Conservation (phyloP, 2,888 invertebrate genomes). For the Eurois occulta region DNA sequence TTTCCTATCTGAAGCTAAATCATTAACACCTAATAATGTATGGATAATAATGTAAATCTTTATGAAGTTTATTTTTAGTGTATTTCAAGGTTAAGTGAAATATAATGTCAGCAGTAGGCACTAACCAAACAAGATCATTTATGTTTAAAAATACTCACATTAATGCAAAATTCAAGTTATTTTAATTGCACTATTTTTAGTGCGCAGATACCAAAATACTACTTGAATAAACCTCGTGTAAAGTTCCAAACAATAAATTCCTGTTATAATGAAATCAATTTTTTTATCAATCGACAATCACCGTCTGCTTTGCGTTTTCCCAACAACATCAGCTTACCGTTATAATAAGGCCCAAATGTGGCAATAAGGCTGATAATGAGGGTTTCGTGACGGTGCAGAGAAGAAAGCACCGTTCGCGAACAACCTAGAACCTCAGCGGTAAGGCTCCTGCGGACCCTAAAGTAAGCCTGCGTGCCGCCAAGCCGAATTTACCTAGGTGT, state of each 20-base stretch:
- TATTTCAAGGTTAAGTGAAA: slow-evolving; percentile 14
- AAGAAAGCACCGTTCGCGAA: too few species aligned
- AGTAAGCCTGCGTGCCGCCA: too few species aligned
- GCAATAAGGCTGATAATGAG: too few species aligned
- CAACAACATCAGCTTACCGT: not conserved
- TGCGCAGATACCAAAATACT: not conserved
- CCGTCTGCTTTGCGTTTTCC: not conserved
- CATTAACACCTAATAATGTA: not conserved
- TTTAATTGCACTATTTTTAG: not conserved
- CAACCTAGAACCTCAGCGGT: too few species aligned
- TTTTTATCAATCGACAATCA: not conserved
- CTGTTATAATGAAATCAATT: not conserved
- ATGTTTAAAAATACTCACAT: not conserved
- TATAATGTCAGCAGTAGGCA: not conserved
- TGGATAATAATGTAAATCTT: not conserved
- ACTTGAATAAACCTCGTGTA: not conserved
- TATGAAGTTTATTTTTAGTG: not conserved
- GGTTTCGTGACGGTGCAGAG: too few species aligned
- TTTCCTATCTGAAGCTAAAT: not conserved
- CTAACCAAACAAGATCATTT: not conserved
- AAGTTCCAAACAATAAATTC: not conserved
- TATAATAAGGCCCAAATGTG: too few species aligned
- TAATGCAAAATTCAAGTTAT: not conserved
- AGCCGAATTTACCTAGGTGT: too few species aligned
- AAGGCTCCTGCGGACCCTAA: too few species aligned